Evolutionary conservation across 2,797 vertebrate genomes (phyloP).

Genomic region (Muscicapa striata): DNA sequence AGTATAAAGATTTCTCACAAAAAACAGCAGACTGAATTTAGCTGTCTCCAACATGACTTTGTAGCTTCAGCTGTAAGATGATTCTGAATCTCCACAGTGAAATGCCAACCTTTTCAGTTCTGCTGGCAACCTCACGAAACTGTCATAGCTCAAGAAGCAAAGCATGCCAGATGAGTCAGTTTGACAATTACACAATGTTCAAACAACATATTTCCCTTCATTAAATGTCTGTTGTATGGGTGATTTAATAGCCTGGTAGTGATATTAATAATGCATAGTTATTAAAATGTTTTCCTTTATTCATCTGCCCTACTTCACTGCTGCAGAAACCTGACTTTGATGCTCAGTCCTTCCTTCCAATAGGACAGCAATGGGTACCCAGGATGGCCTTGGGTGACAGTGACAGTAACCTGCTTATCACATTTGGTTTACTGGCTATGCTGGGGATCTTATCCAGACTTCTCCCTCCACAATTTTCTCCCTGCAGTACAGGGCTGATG

Average conservation of each 20-base stretch:
- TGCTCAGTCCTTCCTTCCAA: not conserved
- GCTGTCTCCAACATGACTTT: not conserved
- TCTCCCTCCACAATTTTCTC: not conserved
- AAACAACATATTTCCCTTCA: conserved; percentile 53
- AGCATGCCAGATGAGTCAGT: conserved; percentile 29
- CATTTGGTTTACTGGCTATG: not conserved
- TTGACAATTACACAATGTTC: conserved; percentile 46
- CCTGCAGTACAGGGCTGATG: not conserved
- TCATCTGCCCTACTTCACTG: conserved; percentile 26
- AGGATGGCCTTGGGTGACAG: not conserved
- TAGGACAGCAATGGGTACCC: not conserved
- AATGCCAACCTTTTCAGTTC: not conserved
- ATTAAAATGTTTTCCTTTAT: conserved; percentile 42
- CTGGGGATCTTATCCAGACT: not conserved
- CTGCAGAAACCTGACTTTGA: not conserved
- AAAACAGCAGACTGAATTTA: not conserved
- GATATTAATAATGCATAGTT: conserved; percentile 45
- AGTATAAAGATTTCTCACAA: not conserved
- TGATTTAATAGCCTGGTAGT: conserved; percentile 39
- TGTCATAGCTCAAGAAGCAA: conserved; percentile 37
- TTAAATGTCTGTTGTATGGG: conserved; percentile 26
- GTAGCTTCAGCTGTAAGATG: not conserved
- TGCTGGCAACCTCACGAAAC: not conserved
- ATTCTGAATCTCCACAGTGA: not conserved
- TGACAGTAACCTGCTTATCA: not conserved